Base-by-base conservation (phyloP, 2,797 vertebrate species). In the Typhlichthys subterraneus region DNA sequence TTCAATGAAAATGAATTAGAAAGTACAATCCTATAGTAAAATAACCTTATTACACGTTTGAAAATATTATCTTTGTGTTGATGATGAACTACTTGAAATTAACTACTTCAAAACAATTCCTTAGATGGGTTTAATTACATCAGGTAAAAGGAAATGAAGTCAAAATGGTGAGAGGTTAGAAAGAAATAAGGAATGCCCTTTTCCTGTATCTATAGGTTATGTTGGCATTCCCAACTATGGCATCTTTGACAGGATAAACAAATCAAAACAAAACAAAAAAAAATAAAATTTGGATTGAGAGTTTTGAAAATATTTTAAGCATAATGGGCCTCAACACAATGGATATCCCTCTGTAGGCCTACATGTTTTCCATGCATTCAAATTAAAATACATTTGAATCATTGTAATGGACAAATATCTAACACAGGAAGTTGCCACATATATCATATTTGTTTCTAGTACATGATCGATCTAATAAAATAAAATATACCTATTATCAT, bases 21-120 rank as follows among this genome's bases (percentile, higher is more conserved):
- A 42, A 42, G 38, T 42, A 42, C 38, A 42, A 42, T 84, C 62
- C 73, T 62, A 82, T 77, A 51, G 14, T 72, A 88, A 85, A 84
- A 73, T 79, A 78, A 78, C 59, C 50, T 19, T 53, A 78, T 72
- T 67, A 59, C 48, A 55, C 69, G 66, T 77, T 58, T 61, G 23
- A 75, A 72, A 65, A 53, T 58, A 80, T 77, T 62, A 57, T 45
- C 9, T 63, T 57, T 51, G 63, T 52, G 58, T 23, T 1, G 13
- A 77, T 59, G 48, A 38, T 9, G 0, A 38, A 38, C 38, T 38
- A 38, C 23, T 3, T 23, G 4, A 29, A 29, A 29, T 29, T 29
- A 29, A 29, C 23, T 29, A 29, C 23, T 29, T 29, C 3, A 29
- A 29, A 29, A 29, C 23, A 29, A 29, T 29, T 29, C 23, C 23